Base-by-base conservation (phyloP, 2,113 vertebrate genomes). In the Elgaria multicarinata region DNA sequence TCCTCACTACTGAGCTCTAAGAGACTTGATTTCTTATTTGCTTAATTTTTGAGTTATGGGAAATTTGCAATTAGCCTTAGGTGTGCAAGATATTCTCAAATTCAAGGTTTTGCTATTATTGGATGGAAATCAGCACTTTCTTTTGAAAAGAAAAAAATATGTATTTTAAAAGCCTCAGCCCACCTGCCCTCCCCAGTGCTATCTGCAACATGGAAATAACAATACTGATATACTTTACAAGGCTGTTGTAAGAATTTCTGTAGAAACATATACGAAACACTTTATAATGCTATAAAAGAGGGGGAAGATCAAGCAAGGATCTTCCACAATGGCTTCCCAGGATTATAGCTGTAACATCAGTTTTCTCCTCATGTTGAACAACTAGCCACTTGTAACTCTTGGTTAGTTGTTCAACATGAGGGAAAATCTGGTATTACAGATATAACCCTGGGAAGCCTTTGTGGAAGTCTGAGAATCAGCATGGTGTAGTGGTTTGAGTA, bases 1-100 rank as follows among this genome's bases (percentile, higher is more conserved):
- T 85, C 82, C 74, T 72, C 55, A 78, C 50, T 71, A 90, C 58
- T 14, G 86, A 71, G 83, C 2, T 33, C 64, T 20, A 75, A 66
- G 64, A 92, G 92, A 83, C 66, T 18, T 78, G 81, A 79, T 55
- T 50, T 93, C 93, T 82, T 89, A 93, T 91, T 92, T 91, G 91
- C 87, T 93, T 88, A 72, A 50, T 77, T 93, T 94, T 90, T 87
- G 74, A 91, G 90, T 78, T 89, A 33, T 87, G 0, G 0, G 82
- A 96, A 82, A 53, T 31, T 53, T 75, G 66, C 1, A n/a, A 89
- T 90, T 93, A 93, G 55, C 80, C 67, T 90, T 83, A 88, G 92
- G 87, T 33, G 86, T 81, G 18, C 82, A 76, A 24, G 83, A 88
- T 31, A 69, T 85, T 67, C 26, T 87, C 76, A 92, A 85, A 58